Conservation (phyloP, 2,113 vertebrate species). For the Gorsachius goisagi region DNA sequence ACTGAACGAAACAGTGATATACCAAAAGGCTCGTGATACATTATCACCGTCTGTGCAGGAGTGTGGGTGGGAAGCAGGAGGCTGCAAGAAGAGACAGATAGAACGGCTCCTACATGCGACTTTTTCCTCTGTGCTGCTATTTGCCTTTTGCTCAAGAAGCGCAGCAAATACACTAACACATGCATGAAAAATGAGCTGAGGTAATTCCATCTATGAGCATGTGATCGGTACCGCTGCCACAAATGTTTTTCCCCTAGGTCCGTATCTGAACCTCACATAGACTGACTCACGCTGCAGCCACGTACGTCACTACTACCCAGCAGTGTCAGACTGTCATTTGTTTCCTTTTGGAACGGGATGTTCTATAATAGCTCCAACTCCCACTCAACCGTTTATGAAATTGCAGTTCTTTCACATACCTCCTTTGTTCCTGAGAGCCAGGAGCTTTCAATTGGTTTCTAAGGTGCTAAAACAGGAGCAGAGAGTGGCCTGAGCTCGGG, state of each 20-base stretch:
- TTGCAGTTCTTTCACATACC: conserved; percentile 4
- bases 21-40: not conserved
- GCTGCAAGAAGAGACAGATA: conserved; percentile 46
- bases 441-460: not conserved
- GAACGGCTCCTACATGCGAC: not conserved
- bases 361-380: conserved; percentile 53
- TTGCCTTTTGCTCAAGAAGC: conserved; percentile 23
- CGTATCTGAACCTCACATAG: conserved; percentile 11
- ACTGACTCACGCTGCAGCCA: conserved; percentile 48
- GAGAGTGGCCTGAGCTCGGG: not conserved
- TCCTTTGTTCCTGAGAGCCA: conserved; percentile 14
- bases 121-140: not conserved
- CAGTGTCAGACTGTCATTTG: conserved; percentile 41
- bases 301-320: not conserved
- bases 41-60: conserved; percentile 22
- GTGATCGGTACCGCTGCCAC: conserved; percentile 7
- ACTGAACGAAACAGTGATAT: not conserved
- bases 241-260: conserved; percentile 59
- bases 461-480: not conserved
- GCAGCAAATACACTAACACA: conserved; percentile 31
- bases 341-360: conserved; percentile 59
- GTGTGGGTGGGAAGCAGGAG: conserved; percentile 42
- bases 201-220: conserved; percentile 60
- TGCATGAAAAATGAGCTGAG: conserved; percentile 57
- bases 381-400: conserved; percentile 22